Conservation (phyloP, 2,113 vertebrate genomes). For the Gymnogyps californianus region DNA sequence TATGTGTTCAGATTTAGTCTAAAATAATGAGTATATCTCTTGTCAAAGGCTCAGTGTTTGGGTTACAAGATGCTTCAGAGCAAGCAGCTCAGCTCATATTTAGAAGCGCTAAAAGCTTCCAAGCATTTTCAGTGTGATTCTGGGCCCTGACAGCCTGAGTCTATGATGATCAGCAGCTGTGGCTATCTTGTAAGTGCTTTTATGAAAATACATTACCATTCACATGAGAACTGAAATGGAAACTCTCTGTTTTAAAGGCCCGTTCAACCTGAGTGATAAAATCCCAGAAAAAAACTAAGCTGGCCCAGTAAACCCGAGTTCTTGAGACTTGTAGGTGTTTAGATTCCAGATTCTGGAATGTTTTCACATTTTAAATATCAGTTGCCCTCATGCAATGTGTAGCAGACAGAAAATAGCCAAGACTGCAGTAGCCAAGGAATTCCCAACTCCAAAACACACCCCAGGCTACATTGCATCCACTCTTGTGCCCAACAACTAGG, state of each 20-base stretch:
- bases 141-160: neutral
- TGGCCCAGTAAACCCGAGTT: neutral
- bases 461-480: neutral
- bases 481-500: neutral
- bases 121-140: neutral
- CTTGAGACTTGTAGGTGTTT: neutral
- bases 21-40: neutral
- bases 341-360: neutral
- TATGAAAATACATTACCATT: neutral
- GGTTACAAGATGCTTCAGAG: neutral
- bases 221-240: neutral
- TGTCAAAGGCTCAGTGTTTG: neutral
- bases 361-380: neutral
- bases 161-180: neutral
- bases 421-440: neutral
- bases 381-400: neutral
- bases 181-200: neutral
- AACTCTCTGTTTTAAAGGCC: neutral
- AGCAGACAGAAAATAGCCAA: neutral
- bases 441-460: neutral
- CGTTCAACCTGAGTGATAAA: neutral
- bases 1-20: neutral
- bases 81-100: neutral
- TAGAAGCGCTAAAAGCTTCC: neutral
- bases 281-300: neutral